These are phyloP conservation scores for Schlechtendalia chinensis DNA, from an alignment of 1,140 invertebrate species.

Conservation along the genomic window DNA sequence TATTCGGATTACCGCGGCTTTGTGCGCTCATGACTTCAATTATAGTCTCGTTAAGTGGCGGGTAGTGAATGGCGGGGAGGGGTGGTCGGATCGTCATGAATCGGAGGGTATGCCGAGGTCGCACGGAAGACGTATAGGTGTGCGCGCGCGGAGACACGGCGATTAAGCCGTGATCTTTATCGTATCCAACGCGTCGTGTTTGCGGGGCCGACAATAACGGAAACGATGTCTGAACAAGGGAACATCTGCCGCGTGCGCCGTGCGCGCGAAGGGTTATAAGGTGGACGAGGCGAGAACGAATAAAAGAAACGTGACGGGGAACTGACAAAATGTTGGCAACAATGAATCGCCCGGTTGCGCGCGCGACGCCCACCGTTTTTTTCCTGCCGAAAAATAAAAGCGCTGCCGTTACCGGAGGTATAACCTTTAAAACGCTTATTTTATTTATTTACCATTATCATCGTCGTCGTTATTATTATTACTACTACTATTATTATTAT, in stretches of 20 bases:
- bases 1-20: no score
- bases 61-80: no score
- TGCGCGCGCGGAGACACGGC: no score
- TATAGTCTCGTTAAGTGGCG: not conserved
- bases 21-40: no score
- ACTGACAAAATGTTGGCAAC: conserved; percentile 50
- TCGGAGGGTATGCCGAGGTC: no score
- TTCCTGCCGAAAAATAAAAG: conserved; percentile 43
- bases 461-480: no score
- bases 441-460: conserved; percentile 36
- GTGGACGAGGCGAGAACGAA: conserved; percentile 14
- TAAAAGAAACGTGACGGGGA: conserved; percentile 46
- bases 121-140: not conserved
- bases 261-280: conserved; percentile 40
- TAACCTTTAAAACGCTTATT: conserved; percentile 43
- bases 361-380: conserved; percentile 46
- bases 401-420: not conserved
- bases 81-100: no score
- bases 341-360: conserved; percentile 45
- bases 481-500: no score
- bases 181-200: conserved; percentile 8
- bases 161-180: conserved; percentile 39
- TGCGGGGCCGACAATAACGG: conserved; percentile 40
- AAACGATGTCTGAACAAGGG: conserved; percentile 31
- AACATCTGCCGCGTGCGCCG: conserved; percentile 34